Evolutionary conservation across 53 echinoderm and acorn worm genomes (phyloP).

Genomic region (Paelopatides confundens): DNA sequence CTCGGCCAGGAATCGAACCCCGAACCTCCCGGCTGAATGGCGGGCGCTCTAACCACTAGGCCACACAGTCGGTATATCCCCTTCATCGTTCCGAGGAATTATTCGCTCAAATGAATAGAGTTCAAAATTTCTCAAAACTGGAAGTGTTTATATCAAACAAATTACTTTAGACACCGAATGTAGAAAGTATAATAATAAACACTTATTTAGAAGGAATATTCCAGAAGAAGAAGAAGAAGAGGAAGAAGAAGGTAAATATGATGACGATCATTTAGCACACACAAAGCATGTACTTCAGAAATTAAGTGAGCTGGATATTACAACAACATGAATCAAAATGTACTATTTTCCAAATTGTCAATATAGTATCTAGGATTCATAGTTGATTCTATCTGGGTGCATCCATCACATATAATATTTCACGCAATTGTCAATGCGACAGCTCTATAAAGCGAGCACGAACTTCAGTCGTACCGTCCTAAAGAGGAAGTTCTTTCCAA

Average conservation of each 20-base stretch:
- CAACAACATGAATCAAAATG: neutral
- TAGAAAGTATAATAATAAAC: slow-evolving; percentile 33
- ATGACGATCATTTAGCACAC: too few species aligned
- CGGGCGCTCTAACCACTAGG: too few species aligned
- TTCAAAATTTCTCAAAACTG: neutral
- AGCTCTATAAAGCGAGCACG: too few species aligned
- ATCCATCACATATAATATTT: neutral
- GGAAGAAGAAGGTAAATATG: neutral
- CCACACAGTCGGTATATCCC: neutral
- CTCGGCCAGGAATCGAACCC: too few species aligned
- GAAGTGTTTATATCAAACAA: neutral
- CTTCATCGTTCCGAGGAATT: neutral
- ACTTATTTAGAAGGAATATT: slow-evolving; percentile 33
- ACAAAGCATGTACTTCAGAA: slow-evolving; percentile 1
- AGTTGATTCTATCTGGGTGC: neutral
- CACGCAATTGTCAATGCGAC: neutral
- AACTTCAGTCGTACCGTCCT: neutral
- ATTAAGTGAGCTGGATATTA: neutral
- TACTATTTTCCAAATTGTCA: neutral
- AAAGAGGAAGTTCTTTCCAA: too few species aligned
- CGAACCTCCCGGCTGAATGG: too few species aligned
- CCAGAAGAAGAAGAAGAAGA: slow-evolving; percentile 40
- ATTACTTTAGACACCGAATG: slow-evolving; percentile 46
- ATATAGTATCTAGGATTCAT: slow-evolving; percentile 13
- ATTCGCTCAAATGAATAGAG: neutral